Percentiles rank a stretch among this genome's conserved stretches.
phyloP scores from a whole-genome alignment of 2,888 invertebrate genomes.

The Melieria omissa region DNA sequence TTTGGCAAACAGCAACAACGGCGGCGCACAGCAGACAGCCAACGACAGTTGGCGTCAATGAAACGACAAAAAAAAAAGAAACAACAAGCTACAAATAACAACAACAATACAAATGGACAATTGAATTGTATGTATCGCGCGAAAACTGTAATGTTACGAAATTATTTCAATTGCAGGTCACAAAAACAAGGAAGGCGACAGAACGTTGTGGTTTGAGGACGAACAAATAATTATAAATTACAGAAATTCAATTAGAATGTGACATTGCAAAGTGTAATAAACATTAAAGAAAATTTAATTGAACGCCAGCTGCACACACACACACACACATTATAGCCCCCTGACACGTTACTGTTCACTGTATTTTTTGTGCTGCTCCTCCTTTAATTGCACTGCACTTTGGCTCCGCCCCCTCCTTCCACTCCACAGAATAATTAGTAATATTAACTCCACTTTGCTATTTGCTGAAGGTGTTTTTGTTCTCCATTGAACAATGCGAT shows the following conservation, averaged over 20 bases:
- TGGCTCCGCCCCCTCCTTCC: not conserved
- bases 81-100: not conserved
- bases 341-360: too few species aligned
- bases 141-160: not conserved
- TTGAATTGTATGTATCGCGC: slow-evolving; percentile 6
- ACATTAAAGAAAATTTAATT: not conserved
- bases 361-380: not conserved
- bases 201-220: too few species aligned
- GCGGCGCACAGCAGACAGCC: slow-evolving; percentile 1
- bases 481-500: not conserved
- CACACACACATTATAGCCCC: not conserved
- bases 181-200: too few species aligned
- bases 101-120: slow-evolving; percentile 13
- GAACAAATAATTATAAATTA: slow-evolving; percentile 23
- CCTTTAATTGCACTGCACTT: too few species aligned
- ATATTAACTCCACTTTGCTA: slow-evolving; percentile 1
- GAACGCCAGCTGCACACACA: not conserved
- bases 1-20: not conserved
- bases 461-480: not conserved
- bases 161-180: not conserved
- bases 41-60: slow-evolving; percentile 1
- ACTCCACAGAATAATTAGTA: slow-evolving; percentile 5
- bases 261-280: not conserved
- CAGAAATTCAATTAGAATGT: slow-evolving; percentile 26
- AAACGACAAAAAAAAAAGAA: not conserved